Conservation (phyloP, 2,113 vertebrate genomes). For the Pseudonaja textilis region DNA sequence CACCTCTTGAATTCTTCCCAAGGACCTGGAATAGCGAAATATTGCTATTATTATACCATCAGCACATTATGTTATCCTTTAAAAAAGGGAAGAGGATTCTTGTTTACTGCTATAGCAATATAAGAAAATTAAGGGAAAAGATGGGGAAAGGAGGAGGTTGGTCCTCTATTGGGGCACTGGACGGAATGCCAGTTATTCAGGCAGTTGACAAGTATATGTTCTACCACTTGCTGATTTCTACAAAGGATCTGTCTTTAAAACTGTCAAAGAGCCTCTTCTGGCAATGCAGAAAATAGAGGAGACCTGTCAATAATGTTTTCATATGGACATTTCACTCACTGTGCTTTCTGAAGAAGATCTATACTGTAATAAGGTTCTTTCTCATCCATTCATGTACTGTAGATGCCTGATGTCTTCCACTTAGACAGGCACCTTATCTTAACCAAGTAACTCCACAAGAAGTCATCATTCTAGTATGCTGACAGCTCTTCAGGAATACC, state of each 20-base stretch:
- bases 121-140: constrained; percentile 66
- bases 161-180: constrained; percentile 74
- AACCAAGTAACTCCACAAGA: constrained; percentile 60
- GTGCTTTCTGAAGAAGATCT: constrained; percentile 72
- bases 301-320: constrained; percentile 90
- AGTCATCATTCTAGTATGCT: constrained; percentile 59
- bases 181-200: constrained; percentile 89
- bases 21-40: background rate
- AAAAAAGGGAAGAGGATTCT: background rate
- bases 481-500: constrained; percentile 69
- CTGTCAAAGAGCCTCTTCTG: constrained; percentile 96
- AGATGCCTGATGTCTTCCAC: constrained; percentile 60
- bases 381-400: constrained; percentile 53
- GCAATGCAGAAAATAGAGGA: constrained; percentile 74
- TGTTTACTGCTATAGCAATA: constrained; percentile 34
- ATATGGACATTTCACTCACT: constrained; percentile 90
- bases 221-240: constrained; percentile 78
- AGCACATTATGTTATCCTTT: background rate
- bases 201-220: constrained; percentile 96
- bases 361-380: constrained; percentile 75
- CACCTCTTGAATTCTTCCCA: background rate
- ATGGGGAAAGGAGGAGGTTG: constrained; percentile 69
- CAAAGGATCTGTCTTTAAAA: constrained; percentile 92
- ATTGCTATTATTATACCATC: background rate
- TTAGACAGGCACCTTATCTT: constrained; percentile 63